Evolutionary conservation across 1,140 invertebrate species (phyloP), one percentile per base, ranked within the genome.

Genomic region (Archivesica marissinica): DNA sequence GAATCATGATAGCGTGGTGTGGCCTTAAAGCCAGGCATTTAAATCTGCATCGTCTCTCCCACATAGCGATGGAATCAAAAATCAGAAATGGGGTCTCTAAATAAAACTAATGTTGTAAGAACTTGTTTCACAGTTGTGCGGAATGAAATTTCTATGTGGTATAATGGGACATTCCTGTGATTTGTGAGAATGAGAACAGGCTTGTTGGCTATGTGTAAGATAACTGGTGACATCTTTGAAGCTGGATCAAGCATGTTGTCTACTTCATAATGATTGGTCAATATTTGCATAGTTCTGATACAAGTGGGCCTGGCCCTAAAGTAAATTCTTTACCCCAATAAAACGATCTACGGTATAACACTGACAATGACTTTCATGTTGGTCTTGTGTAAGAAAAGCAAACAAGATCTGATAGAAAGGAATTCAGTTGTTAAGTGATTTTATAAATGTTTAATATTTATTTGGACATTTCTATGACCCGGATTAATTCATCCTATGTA

Each of bases 211-310:
- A n/a, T n/a, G n/a, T n/a, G n/a, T n/a, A n/a, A n/a, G n/a, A n/a
- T n/a, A n/a, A n/a, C n/a, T n/a, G n/a, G 30, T 72, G 68, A 72
- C 68, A 72, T 72, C 41, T 72, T 50, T 72, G 44, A 15, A n/a
- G 13, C 44, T 17, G 15, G 68, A 28, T 72, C 68, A 72, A 72
- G 50, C 68, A 72, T 44, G 50, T 9, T 50, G 9, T 23, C 11
- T 33, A 30, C 39, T 17, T 41, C 6, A 33, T 50, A 72, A 33
- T 7, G 4, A 47, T 20, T 72, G 68, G 68, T 72, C 68, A 72
- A 72, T 72, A 72, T 72, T 72, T 23, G 28, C 41, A 3, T 50
- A 30, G 68, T 44, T 25, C 39, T 72, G 39, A 33, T 72, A 47
- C 25, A 44, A 72, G 68, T 3, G 41, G 23, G 47, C 38, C 38